phyloP scores from a whole-genome alignment of 2,113 vertebrate species.

The Gobio gobio region DNA sequence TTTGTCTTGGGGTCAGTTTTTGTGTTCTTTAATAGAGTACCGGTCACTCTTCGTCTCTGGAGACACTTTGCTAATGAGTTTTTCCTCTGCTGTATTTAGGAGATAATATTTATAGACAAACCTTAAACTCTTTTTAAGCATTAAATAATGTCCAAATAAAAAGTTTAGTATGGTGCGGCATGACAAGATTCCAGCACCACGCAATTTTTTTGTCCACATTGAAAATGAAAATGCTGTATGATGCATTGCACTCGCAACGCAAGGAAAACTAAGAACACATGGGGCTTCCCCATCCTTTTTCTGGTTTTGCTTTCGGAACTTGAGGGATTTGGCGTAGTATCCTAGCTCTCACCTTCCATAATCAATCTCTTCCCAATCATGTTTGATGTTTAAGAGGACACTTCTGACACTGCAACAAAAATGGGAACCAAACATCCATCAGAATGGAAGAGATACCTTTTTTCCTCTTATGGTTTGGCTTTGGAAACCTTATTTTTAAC shows the following conservation, averaged over 20 bases:
- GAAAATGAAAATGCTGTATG: neutral
- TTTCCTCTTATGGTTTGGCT: neutral
- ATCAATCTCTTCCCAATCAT: neutral
- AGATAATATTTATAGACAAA: constrained; percentile 17
- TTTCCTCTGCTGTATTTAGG: constrained; percentile 8
- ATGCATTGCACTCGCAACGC: neutral
- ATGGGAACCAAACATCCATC: neutral
- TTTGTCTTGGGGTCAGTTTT: constrained; percentile 23
- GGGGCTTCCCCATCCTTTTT: neutral
- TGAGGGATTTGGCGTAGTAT: neutral
- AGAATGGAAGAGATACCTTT: neutral
- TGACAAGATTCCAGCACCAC: neutral
- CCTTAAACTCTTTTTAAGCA: neutral
- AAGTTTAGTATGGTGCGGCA: neutral
- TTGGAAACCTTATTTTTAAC: neutral
- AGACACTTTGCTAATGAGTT: constrained; percentile 41
- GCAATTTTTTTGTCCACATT: neutral
- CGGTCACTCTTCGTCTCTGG: constrained; percentile 9
- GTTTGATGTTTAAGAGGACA: neutral
- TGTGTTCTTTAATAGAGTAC: neutral
- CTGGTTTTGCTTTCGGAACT: neutral
- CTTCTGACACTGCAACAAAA: neutral
- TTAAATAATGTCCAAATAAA: neutral
- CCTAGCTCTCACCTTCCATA: neutral
- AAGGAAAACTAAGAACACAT: constrained; percentile 4